Evolutionary conservation across 2,888 invertebrate species (phyloP), one percentile per base, ranked within the genome.

Genomic region (Chironomus riparius): DNA sequence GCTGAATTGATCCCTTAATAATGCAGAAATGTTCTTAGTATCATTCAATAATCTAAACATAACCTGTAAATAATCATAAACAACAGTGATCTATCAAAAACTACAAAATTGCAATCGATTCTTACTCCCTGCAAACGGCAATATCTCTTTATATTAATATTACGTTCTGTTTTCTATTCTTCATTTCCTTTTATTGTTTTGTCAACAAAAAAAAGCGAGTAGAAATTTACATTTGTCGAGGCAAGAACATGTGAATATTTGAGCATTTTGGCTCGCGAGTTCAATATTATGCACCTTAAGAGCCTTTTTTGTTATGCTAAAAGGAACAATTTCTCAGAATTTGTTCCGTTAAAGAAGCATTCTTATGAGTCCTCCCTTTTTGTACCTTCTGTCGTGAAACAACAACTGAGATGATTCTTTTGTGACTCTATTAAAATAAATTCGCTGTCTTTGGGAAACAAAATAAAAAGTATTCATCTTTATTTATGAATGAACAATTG

Each of bases 401-500:
- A 18, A 10, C 38, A 38, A 38, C 38, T 38, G 70, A 70, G 50
- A 56, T 70, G 70, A 70, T 70, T 21, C 22, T 70, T 70, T 72
- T 72, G 72, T 72, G 72, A 72, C 72, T 72, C 62, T 50, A 72
- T 72, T 72, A 72, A 62, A 61, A 72, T 72, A 62, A 38, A 38
- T 38, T 24, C 21, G 24, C 70, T 70, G 22, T 21, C 65, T 56
- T 50, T 21, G 50, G 56, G 21, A 22, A 38, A 7, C 22, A 48
- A 48, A 38, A 38, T 10, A 38, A 38, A 38, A 38, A 38, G 10
- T 38, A 3, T 21, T 12, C 10, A 38, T 38, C 10, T 10, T 10
- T 38, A 38, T 38, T 38, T 38, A 38, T 38, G 38, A 38, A 38
- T 38, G 38, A 47, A 6, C 13, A 12, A 22, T 21, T 24, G 65